A percentile compares a stretch with the other conserved stretches of the same genome.
Conservation (phyloP, 2,888 invertebrate species). For the Volucella zonaria region DNA sequence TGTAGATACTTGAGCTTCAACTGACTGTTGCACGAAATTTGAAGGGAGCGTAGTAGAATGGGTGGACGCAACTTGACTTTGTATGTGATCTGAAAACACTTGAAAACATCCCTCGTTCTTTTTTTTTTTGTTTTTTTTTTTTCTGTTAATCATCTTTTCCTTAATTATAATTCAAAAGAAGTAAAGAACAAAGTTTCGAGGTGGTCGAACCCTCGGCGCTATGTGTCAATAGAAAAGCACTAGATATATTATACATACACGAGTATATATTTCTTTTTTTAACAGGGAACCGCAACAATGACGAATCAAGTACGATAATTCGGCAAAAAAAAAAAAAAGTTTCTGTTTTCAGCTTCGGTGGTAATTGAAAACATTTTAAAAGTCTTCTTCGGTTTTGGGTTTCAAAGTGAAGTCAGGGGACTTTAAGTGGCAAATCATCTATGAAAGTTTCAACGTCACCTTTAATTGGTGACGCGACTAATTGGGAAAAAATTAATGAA, state of each 20-base stretch:
- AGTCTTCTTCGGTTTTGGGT: conserved; percentile 66
- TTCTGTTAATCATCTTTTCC: conserved; percentile 70
- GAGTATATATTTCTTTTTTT: conserved; percentile 17
- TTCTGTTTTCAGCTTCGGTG: conserved; percentile 45
- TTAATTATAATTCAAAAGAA: conserved; percentile 69
- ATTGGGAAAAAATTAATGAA: conserved; percentile 71
- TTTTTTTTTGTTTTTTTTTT: conserved; percentile 27
- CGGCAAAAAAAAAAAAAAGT: conserved; percentile 46
- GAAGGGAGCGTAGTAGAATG: conserved; percentile 24
- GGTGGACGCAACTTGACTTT: conserved; percentile 64
- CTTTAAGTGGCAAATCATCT: conserved; percentile 74
- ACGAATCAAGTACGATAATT: conserved; percentile 39
- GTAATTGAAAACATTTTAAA: conserved; percentile 73
- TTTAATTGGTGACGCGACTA: conserved; percentile 73
- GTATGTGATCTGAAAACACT: conserved; percentile 70
- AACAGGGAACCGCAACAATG: conserved; percentile 72
- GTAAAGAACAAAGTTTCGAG: conserved; percentile 58
- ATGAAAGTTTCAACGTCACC: conserved; percentile 71
- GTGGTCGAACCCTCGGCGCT: conserved; percentile 70
- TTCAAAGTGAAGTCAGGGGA: conserved; percentile 62
- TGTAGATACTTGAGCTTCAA: conserved; percentile 11
- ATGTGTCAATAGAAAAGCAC: conserved; percentile 67
- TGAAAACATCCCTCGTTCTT: conserved; percentile 65
- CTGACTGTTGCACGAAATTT: conserved; percentile 44
- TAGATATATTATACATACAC: conserved; percentile 22